phyloP scores from a whole-genome alignment of 92 coral and sea anemone genomes.

The Actinernus sp. region DNA sequence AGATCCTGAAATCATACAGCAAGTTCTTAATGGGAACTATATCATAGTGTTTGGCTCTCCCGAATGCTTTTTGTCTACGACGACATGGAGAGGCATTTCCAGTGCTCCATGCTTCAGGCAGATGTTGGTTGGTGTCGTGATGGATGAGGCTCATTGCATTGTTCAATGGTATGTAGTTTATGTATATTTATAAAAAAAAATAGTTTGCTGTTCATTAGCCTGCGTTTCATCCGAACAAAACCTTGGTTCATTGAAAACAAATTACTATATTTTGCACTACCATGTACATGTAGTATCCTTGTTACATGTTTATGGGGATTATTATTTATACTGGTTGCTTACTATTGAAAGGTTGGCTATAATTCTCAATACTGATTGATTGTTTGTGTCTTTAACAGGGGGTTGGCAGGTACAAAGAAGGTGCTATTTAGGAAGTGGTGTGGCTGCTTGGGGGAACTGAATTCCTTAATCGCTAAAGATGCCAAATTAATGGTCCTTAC shows the following conservation, averaged over 20 bases:
- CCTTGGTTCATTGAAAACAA: background rate
- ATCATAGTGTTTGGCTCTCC: slow-evolving; percentile 82
- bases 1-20: slow-evolving; percentile 70
- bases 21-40: slow-evolving; percentile 63
- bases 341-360: no score
- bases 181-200: no score
- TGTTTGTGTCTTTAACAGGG: slow-evolving; percentile 11
- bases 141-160: slow-evolving; percentile 41
- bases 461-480: slow-evolving; percentile 30
- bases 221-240: background rate
- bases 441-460: slow-evolving; percentile 52
- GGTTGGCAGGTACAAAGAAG: slow-evolving; percentile 22
- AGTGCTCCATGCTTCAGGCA: slow-evolving; percentile 3
- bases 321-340: no score
- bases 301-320: no score
- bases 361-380: no score
- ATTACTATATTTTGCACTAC: no score
- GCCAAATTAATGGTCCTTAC: slow-evolving; percentile 21
- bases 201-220: background rate
- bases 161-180: slow-evolving; percentile 24
- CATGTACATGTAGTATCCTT: no score
- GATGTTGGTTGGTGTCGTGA: slow-evolving; percentile 24
- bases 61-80: slow-evolving; percentile 58
- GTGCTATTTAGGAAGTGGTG: slow-evolving; percentile 64
- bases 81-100: slow-evolving; percentile 21